These are phyloP conservation scores for Lytechinus pictus DNA, from an alignment of 35 echinoderm and acorn worm species.

Conservation along the genomic window DNA sequence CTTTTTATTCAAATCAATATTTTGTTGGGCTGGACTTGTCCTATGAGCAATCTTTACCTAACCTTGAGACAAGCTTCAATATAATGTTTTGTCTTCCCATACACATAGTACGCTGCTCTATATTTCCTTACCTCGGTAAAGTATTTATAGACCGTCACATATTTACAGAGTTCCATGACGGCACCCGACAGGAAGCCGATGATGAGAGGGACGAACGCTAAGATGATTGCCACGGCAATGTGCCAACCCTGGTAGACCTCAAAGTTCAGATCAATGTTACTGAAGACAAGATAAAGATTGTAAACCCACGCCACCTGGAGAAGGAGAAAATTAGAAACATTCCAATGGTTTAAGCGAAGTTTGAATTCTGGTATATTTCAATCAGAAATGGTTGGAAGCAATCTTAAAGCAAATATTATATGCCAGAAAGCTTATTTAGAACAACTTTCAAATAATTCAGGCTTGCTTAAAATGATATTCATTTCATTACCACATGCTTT, in stretches of 20 bases:
- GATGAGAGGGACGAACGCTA: constrained; percentile 39
- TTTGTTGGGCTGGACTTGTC: no score
- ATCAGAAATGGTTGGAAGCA: no score
- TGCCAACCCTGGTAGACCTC: constrained; percentile 43
- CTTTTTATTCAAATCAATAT: no score
- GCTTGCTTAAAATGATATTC: no score
- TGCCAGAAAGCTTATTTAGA: no score
- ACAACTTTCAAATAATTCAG: no score
- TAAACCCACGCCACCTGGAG: not conserved
- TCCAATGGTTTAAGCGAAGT: no score
- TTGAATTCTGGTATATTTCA: no score
- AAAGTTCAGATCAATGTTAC: not conserved
- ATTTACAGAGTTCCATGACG: constrained; percentile 44
- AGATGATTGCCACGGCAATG: constrained; percentile 47
- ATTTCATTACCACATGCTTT: no score
- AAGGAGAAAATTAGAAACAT: not conserved
- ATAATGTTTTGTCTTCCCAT: not conserved
- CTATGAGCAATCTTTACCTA: no score
- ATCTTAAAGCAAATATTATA: no score
- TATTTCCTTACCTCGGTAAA: constrained; percentile 30
- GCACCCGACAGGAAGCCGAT: constrained; percentile 39
- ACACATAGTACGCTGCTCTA: no score
- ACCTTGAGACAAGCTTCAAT: not conserved
- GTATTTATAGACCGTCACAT: constrained; percentile 23
- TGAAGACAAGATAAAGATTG: not conserved